phyloP scores from a whole-genome alignment of 1,140 invertebrate genomes.

The Achatina immaculata region DNA sequence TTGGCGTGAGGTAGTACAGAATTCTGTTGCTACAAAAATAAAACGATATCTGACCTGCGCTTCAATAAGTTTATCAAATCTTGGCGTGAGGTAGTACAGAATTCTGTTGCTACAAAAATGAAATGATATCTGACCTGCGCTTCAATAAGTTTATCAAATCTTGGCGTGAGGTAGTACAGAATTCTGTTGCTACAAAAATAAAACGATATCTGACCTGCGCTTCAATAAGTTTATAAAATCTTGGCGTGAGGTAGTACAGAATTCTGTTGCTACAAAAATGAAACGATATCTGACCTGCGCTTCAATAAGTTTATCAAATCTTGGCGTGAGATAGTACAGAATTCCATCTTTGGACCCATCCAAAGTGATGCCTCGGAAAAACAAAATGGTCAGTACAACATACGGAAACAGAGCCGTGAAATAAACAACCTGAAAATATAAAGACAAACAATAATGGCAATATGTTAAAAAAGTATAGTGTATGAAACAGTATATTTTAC shows the following conservation, averaged over 20 bases:
- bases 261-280: no score
- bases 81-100: constrained; percentile 64
- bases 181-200: no score
- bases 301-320: constrained; percentile 57
- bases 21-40: no score
- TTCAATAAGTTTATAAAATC: no score
- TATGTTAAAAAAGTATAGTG: constrained; percentile 68
- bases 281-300: constrained; percentile 58
- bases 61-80: constrained; percentile 58
- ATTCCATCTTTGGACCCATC: constrained; percentile 62
- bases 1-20: constrained; percentile 64
- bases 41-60: constrained; percentile 62
- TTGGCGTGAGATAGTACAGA: constrained; percentile 64
- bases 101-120: no score
- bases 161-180: no score
- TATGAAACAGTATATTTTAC: no score
- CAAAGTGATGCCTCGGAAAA: constrained; percentile 65
- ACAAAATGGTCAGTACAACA: constrained; percentile 64
- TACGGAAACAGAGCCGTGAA: constrained; percentile 69
- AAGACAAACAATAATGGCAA: constrained; percentile 65
- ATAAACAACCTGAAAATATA: constrained; percentile 64
- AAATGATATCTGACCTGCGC: no score
- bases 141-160: no score
- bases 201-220: no score
- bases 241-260: no score